These are phyloP conservation scores for Drosophila mimica DNA, from an alignment of 2,888 invertebrate genomes.

Conservation along the genomic window DNA sequence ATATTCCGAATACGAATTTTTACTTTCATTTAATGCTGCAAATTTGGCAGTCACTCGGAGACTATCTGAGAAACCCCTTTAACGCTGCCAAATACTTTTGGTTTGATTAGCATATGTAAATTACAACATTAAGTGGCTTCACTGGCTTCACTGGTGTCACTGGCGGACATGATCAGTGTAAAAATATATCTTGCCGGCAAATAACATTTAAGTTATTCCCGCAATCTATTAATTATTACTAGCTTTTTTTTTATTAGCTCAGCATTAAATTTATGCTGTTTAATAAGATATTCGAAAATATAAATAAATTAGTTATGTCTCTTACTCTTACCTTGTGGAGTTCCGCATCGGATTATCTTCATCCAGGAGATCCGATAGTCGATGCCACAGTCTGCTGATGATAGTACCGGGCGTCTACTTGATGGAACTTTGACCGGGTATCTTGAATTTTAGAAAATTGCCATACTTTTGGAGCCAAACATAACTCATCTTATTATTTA, in stretches of 20 bases:
- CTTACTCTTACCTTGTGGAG: not conserved
- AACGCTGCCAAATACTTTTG: not conserved
- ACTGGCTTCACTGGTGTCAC: not conserved
- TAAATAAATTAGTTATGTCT: not conserved
- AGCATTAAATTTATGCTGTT: not conserved
- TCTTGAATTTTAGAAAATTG: too few relatives aligned
- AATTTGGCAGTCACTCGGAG: not conserved
- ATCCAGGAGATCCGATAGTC: not conserved
- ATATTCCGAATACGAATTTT: not conserved
- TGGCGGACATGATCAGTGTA: constrained; percentile 3
- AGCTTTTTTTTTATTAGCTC: not conserved
- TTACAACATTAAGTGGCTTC: not conserved
- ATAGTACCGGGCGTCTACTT: not conserved
- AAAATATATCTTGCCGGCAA: not conserved
- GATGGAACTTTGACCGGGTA: too few relatives aligned
- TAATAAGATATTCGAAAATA: not conserved
- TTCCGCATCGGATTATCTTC: not conserved
- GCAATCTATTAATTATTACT: not conserved
- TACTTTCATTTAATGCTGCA: constrained; percentile 10
- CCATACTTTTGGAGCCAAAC: too few relatives aligned
- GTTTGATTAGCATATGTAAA: constrained; percentile 13
- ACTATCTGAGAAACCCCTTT: not conserved
- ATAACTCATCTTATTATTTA: too few relatives aligned
- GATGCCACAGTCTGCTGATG: not conserved
- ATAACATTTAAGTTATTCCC: constrained; percentile 1